phyloP scores from a whole-genome alignment of 2,888 invertebrate genomes.

The Operophtera brumata region DNA sequence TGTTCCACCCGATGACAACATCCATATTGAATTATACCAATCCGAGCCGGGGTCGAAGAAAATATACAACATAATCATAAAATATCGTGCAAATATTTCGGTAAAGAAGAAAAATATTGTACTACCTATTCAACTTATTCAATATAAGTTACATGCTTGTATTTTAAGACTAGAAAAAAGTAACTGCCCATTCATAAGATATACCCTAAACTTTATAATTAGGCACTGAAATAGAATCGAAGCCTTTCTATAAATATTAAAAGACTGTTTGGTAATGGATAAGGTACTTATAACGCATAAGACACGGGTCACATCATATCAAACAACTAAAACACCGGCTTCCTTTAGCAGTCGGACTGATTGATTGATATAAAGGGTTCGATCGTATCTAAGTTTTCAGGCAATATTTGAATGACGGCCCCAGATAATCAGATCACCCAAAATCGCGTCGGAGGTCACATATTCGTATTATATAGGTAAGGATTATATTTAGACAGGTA shows the following conservation, averaged over 20 bases:
- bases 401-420: constrained; percentile 17
- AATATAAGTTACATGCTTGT: background rate
- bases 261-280: background rate
- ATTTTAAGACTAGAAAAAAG: constrained; percentile 1
- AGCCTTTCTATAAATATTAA: background rate
- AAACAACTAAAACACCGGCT: constrained; percentile 4
- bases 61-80: constrained; percentile 16
- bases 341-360: constrained; percentile 15
- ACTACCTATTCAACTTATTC: background rate
- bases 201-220: background rate
- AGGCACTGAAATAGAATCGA: background rate
- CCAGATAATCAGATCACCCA: constrained; percentile 15
- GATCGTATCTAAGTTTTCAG: constrained; percentile 16
- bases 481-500: too few relatives aligned
- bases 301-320: background rate
- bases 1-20: constrained; percentile 20
- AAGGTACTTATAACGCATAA: background rate
- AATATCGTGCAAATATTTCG: constrained; percentile 1
- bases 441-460: constrained; percentile 9
- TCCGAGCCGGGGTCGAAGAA: constrained; percentile 3
- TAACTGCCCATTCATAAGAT: background rate
- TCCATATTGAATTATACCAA: constrained; percentile 21
- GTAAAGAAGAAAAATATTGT: background rate
- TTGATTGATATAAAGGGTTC: constrained; percentile 29
- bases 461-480: too few relatives aligned